Evolutionary conservation across 2,888 invertebrate genomes (phyloP).

Genomic region (Ceramica pisi): DNA sequence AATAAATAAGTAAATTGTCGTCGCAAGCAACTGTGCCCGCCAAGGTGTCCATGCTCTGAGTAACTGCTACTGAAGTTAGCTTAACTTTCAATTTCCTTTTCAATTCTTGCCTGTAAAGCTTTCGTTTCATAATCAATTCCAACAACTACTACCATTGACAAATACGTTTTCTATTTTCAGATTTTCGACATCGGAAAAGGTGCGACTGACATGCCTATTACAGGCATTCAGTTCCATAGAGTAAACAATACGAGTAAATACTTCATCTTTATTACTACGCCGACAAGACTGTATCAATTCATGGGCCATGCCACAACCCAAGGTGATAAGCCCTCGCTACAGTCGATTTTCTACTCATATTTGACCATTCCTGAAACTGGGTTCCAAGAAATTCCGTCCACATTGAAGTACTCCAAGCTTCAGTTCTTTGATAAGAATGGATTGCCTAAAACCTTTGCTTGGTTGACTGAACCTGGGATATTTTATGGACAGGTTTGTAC

Average conservation of each 20-base stretch:
- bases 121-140: conserved; percentile 5
- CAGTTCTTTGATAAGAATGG: conserved; percentile 93
- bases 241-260: conserved; percentile 94
- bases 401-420: conserved; percentile 94
- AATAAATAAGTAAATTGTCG: too few relatives aligned
- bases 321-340: conserved; percentile 95
- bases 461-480: conserved; percentile 96
- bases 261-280: conserved; percentile 96
- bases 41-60: not conserved
- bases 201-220: conserved; percentile 93
- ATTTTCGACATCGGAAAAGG: conserved; percentile 97
- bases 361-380: conserved; percentile 93
- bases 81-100: not conserved
- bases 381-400: conserved; percentile 94
- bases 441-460: conserved; percentile 95
- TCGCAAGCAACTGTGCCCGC: not conserved
- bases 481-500: conserved; percentile 93
- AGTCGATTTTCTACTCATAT: conserved; percentile 95
- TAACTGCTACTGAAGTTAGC: conserved; percentile 1
- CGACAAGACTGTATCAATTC: conserved; percentile 96
- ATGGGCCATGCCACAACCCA: conserved; percentile 93
- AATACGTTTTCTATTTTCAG: conserved; percentile 83
- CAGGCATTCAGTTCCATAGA: conserved; percentile 96
- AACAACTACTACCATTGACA: not conserved
- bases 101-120: conserved; percentile 26